Percentiles rank a stretch among this genome's conserved stretches.
phyloP scores from a whole-genome alignment of 92 coral and sea anemone species.

The Bergia sp. region DNA sequence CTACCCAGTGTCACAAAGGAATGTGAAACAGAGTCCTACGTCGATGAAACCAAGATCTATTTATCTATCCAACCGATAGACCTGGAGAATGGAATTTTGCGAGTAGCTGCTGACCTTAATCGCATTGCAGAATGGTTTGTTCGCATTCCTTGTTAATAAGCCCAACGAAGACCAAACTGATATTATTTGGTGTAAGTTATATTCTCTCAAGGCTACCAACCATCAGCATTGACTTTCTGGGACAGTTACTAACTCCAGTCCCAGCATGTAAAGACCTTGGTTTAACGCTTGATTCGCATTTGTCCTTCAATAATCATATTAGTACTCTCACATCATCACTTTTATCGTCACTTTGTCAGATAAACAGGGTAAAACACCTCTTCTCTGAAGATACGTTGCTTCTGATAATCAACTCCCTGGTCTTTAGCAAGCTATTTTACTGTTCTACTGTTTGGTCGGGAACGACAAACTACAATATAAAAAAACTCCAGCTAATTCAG shows the following conservation, averaged over 20 bases:
- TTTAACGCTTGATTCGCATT: constrained; percentile 30
- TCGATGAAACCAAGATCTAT: constrained; percentile 55
- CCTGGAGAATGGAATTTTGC: constrained; percentile 29
- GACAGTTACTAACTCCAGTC: constrained; percentile 26
- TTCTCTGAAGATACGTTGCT: constrained; percentile 41
- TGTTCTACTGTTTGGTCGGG: neutral
- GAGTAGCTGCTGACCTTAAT: constrained; percentile 47
- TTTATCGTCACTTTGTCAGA: constrained; percentile 34
- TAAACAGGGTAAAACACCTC: constrained; percentile 41
- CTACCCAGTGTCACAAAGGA: constrained; percentile 36
- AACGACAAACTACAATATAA: constrained; percentile 49
- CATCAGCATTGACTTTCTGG: constrained; percentile 40
- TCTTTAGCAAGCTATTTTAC: constrained; percentile 38
- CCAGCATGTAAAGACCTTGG: constrained; percentile 35
- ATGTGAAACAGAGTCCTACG: constrained; percentile 38
- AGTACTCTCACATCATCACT: constrained; percentile 41
- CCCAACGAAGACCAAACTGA: constrained; percentile 30
- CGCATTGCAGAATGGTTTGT: constrained; percentile 57
- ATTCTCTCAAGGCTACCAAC: constrained; percentile 35
- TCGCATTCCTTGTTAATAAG: constrained; percentile 36
- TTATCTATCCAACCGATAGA: constrained; percentile 43
- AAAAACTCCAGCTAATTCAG: constrained; percentile 49
- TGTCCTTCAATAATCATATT: constrained; percentile 33
- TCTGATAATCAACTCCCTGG: constrained; percentile 40
- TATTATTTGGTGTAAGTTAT: constrained; percentile 31